Percentiles rank a stretch among this genome's conserved stretches.
These are phyloP conservation scores for Calonectris borealis DNA, from an alignment of 2,113 vertebrate genomes.

Conservation along the genomic window DNA sequence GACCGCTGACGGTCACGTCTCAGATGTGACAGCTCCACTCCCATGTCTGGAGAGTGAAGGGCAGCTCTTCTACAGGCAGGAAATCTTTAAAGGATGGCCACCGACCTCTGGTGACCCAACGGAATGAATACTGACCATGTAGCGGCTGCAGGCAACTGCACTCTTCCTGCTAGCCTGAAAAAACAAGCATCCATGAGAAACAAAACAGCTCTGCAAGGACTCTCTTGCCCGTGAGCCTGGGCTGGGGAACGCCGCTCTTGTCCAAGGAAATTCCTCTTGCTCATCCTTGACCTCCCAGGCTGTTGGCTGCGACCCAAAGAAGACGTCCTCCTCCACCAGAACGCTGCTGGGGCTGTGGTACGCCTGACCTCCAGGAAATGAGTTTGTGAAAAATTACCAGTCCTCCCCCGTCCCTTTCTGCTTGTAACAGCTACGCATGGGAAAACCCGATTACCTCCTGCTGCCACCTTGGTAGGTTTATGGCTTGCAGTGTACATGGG, in stretches of 20 bases:
- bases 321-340: background rate
- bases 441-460: background rate
- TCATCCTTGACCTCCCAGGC: background rate
- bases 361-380: background rate
- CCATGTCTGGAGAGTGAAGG: background rate
- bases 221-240: background rate
- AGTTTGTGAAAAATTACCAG: background rate
- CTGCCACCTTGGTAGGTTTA: background rate
- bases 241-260: background rate
- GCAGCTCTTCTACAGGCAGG: background rate
- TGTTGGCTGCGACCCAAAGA: background rate
- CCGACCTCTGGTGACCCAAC: background rate
- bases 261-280: background rate
- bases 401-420: background rate
- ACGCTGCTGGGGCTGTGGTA: background rate
- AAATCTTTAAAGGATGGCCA: background rate
- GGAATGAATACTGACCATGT: background rate
- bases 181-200: background rate
- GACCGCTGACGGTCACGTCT: fast-evolving
- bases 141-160: background rate
- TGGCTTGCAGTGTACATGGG: background rate
- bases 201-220: background rate
- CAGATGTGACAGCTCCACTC: background rate
- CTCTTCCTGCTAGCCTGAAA: background rate
- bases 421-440: fast-evolving